Evolutionary conservation across 1,140 invertebrate genomes (phyloP).

Genomic region (Drosophila yakuba): DNA sequence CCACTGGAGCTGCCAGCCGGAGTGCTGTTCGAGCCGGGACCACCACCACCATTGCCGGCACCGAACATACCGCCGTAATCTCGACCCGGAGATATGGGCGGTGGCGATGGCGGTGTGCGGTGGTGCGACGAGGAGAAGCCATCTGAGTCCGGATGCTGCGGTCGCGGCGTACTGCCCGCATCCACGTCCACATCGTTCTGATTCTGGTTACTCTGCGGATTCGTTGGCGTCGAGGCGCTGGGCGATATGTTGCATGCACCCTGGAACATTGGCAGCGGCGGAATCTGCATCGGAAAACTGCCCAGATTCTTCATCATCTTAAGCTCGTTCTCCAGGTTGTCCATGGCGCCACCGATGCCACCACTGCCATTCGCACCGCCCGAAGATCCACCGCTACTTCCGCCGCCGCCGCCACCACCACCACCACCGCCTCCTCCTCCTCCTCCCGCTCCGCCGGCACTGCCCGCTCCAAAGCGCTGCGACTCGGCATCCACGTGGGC

Average conservation of each 20-base stretch:
- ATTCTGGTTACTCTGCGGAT: slow-evolving; percentile 81
- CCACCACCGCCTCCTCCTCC: slow-evolving; percentile 1
- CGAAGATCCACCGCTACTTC: slow-evolving; percentile 20
- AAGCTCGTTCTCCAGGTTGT: slow-evolving; percentile 81
- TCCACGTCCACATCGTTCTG: slow-evolving; percentile 84
- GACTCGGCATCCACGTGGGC: slow-evolving; percentile 74
- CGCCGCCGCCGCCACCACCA: slow-evolving; percentile 43
- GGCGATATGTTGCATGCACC: slow-evolving; percentile 81
- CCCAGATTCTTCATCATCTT: slow-evolving; percentile 84
- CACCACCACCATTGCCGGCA: slow-evolving; percentile 49
- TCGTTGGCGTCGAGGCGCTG: slow-evolving; percentile 75
- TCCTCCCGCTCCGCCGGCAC: slow-evolving; percentile 33
- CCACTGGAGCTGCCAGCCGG: slow-evolving; percentile 77
- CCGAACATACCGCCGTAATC: slow-evolving; percentile 80
- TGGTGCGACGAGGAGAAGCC: slow-evolving; percentile 79
- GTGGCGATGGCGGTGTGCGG: slow-evolving; percentile 79
- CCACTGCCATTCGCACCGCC: slow-evolving; percentile 39
- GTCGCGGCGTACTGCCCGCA: slow-evolving; percentile 75
- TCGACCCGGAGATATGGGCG: slow-evolving; percentile 79
- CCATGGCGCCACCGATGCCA: slow-evolving; percentile 63
- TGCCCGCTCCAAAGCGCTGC: slow-evolving; percentile 64
- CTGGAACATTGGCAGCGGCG: slow-evolving; percentile 81
- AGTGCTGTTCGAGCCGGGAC: slow-evolving; percentile 68
- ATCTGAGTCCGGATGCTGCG: slow-evolving; percentile 78
- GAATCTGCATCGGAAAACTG: slow-evolving; percentile 84